phyloP scores from a whole-genome alignment of 2,888 invertebrate genomes.

The Cryptocephalus primarius region DNA sequence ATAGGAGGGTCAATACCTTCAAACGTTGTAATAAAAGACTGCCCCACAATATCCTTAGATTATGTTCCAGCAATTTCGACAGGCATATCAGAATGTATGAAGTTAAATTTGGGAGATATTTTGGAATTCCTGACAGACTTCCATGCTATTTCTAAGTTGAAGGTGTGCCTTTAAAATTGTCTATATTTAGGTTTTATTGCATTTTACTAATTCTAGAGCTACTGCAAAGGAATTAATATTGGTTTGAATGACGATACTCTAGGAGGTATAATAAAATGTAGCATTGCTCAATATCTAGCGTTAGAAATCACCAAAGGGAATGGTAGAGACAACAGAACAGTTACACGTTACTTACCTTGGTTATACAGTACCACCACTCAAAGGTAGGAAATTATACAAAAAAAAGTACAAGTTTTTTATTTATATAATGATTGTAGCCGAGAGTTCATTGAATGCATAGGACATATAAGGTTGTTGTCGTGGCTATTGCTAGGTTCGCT shows the following conservation, averaged over 20 bases:
- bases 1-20: conserved; percentile 79
- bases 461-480: conserved; percentile 86
- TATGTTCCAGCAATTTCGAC: conserved; percentile 53
- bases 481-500: conserved; percentile 96
- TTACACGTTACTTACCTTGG: conserved; percentile 82
- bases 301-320: conserved; percentile 87
- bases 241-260: conserved; percentile 89
- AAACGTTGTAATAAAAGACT: conserved; percentile 56
- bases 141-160: conserved; percentile 91
- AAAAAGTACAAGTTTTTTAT: conserved; percentile 42
- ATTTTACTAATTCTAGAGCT: conserved; percentile 42
- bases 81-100: conserved; percentile 89
- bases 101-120: conserved; percentile 83
- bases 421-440: conserved; percentile 45
- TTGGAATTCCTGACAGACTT: conserved; percentile 93
- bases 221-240: conserved; percentile 52
- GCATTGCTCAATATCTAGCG: conserved; percentile 86
- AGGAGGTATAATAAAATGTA: conserved; percentile 93
- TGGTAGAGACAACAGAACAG: conserved; percentile 69
- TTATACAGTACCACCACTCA: conserved; percentile 70
- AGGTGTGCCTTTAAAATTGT: conserved; percentile 46
- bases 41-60: conserved; percentile 35
- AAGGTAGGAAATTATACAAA: conserved; percentile 40
- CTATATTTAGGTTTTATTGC: background rate
- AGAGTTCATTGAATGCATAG: conserved; percentile 91